Percentiles rank a stretch among this genome's conserved stretches.
phyloP scores from a whole-genome alignment of 2,888 invertebrate genomes.

The Psylliodes chrysocephalus region DNA sequence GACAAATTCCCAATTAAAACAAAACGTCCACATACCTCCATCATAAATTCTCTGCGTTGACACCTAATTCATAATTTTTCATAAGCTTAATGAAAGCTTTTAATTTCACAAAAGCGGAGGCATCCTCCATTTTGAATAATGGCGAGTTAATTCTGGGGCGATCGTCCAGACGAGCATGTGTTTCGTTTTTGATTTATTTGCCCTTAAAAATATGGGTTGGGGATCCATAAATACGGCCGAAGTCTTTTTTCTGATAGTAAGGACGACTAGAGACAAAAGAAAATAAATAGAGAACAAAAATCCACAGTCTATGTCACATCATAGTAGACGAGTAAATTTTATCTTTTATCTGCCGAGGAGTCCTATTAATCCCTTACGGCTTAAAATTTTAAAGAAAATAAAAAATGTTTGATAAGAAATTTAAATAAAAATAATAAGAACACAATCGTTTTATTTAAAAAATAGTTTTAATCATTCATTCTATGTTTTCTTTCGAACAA shows the following conservation, averaged over 20 bases:
- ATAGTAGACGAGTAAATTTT: no score
- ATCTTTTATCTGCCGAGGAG: no score
- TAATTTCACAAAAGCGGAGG: constrained; percentile 48
- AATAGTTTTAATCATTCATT: no score
- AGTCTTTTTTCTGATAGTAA: constrained; percentile 35
- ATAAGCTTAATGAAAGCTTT: constrained; percentile 48
- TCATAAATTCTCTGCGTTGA: constrained; percentile 33
- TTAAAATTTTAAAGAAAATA: no score
- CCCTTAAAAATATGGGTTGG: constrained; percentile 55
- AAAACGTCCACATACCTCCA: constrained; percentile 19
- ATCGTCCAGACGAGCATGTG: constrained; percentile 51
- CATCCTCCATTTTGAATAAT: constrained; percentile 52
- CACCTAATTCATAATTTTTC: constrained; percentile 46
- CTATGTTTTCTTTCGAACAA: no score
- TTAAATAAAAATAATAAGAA: no score
- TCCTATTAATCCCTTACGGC: no score
- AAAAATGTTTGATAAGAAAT: no score
- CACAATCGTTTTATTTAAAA: no score
- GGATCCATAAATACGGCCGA: constrained; percentile 53
- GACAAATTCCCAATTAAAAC: constrained; percentile 32
- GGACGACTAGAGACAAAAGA: not conserved
- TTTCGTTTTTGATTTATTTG: constrained; percentile 53
- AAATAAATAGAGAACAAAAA: no score
- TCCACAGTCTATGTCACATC: no score
- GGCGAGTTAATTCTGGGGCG: constrained; percentile 55